Conservation (phyloP, 2,797 vertebrate genomes). For the Coreius guichenoti region DNA sequence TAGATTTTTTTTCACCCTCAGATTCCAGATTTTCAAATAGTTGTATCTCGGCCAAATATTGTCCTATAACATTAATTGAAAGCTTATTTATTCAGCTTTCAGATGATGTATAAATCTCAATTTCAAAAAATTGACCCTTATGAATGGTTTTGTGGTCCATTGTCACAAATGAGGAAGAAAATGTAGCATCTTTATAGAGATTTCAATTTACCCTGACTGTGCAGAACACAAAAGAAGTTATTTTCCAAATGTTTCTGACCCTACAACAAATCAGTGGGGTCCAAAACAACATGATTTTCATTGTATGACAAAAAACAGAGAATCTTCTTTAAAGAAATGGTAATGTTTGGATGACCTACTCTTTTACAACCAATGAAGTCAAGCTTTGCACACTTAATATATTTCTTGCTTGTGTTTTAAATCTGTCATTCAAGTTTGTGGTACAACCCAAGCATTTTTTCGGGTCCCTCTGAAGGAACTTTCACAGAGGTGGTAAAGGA, state of each 20-base stretch:
- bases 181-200: no score
- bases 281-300: not conserved
- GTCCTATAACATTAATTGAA: no score
- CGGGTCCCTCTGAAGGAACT: constrained; percentile 20
- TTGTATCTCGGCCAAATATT: no score
- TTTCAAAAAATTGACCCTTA: no score
- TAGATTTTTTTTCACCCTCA: no score
- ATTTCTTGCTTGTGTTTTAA: constrained; percentile 2
- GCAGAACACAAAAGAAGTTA: not conserved
- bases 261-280: not conserved
- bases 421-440: constrained; percentile 22
- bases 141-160: no score
- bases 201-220: not conserved
- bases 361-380: not conserved
- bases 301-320: not conserved
- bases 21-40: no score
- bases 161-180: no score
- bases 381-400: not conserved
- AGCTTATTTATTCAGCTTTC: no score
- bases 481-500: constrained; percentile 45
- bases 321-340: not conserved
- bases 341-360: not conserved
- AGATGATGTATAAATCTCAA: no score
- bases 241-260: no score
- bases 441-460: constrained; percentile 37